Percentiles rank a stretch among this genome's conserved stretches.
These are phyloP conservation scores for Centropus bengalensis DNA, from an alignment of 2,113 vertebrate genomes.

Conservation along the genomic window DNA sequence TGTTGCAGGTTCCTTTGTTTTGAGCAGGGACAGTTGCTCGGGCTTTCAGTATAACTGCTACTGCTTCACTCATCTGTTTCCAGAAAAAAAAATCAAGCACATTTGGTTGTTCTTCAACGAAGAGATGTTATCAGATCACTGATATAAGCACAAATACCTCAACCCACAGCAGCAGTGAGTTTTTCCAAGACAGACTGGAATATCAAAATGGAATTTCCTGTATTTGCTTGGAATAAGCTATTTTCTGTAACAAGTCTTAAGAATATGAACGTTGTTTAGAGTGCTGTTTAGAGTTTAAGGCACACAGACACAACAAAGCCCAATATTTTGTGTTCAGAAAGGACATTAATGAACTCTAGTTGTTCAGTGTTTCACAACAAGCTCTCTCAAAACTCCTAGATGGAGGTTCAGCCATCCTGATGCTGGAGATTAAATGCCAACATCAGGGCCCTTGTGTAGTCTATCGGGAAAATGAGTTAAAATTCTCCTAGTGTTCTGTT, in stretches of 20 bases:
- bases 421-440: not conserved
- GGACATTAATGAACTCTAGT: conserved; percentile 23
- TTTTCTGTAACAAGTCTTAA: not conserved
- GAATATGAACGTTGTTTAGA: not conserved
- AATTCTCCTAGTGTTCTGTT: not conserved
- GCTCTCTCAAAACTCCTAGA: not conserved
- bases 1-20: not conserved
- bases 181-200: not conserved
- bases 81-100: not conserved
- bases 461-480: not conserved
- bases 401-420: not conserved
- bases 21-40: not conserved
- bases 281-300: not conserved
- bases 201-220: conserved; percentile 45
- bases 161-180: not conserved
- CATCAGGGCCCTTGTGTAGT: not conserved
- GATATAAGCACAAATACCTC: not conserved
- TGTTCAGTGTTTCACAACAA: not conserved
- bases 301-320: conserved; percentile 30
- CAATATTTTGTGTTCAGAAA: not conserved
- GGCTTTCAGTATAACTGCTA: not conserved
- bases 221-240: conserved; percentile 33
- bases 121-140: not conserved
- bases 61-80: not conserved
- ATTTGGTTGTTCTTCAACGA: not conserved